phyloP scores from a whole-genome alignment of 2,113 vertebrate species.

The Pterocles burchelli region DNA sequence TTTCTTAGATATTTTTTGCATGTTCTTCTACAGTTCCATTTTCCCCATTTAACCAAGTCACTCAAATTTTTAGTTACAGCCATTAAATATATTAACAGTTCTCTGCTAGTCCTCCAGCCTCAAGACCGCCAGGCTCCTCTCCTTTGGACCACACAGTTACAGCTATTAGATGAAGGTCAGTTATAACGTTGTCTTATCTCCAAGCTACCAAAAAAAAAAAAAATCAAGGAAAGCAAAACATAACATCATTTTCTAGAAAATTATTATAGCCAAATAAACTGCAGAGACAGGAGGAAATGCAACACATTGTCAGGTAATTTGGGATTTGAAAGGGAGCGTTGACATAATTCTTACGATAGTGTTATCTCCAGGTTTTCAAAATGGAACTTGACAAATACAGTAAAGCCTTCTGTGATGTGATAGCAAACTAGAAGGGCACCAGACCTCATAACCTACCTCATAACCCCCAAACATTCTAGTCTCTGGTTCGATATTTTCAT shows the following conservation, averaged over 20 bases:
- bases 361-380: background rate
- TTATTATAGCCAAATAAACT: background rate
- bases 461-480: background rate
- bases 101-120: background rate
- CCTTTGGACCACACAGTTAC: background rate
- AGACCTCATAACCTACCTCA: background rate
- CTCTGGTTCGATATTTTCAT: background rate
- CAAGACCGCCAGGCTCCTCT: background rate
- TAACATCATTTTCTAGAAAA: background rate
- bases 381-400: background rate
- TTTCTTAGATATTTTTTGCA: background rate
- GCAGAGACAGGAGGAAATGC: background rate
- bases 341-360: background rate
- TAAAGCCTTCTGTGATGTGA: background rate
- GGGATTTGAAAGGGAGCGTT: background rate
- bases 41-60: background rate
- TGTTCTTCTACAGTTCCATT: background rate
- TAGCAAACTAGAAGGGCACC: background rate
- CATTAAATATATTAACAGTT: background rate
- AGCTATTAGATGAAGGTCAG: background rate
- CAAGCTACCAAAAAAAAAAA: background rate
- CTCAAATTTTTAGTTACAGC: background rate
- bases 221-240: background rate
- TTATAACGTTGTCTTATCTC: background rate
- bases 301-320: background rate